A percentile compares a stretch with the other conserved stretches of the same genome.
These are phyloP conservation scores for Colossoma macropomum DNA, from an alignment of 2,113 vertebrate species.

Conservation along the genomic window DNA sequence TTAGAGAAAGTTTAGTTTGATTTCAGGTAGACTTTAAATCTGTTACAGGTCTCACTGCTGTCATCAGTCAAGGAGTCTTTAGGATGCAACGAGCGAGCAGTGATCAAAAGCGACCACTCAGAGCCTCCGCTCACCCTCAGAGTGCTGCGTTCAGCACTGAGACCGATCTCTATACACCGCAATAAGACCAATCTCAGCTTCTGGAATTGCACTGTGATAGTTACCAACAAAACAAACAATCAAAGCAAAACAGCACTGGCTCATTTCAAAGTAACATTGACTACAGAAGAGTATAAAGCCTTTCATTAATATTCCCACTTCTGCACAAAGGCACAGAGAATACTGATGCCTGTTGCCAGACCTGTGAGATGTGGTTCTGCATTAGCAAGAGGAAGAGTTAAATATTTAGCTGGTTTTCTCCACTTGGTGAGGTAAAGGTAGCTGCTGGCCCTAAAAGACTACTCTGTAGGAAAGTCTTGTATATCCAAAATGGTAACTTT, in stretches of 20 bases:
- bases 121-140: not conserved
- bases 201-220: not conserved
- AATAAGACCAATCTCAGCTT: not conserved
- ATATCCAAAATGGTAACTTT: too few relatives aligned
- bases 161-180: too few relatives aligned
- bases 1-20: too few relatives aligned
- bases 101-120: not conserved
- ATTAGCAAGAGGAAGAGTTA: slow-evolving; percentile 31
- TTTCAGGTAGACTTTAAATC: too few relatives aligned
- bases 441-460: not conserved
- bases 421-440: not conserved
- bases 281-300: slow-evolving; percentile 2
- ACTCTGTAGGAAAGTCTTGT: not conserved
- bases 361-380: slow-evolving; percentile 14
- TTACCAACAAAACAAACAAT: not conserved
- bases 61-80: not conserved
- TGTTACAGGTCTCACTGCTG: not conserved
- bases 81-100: not conserved
- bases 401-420: slow-evolving; percentile 33
- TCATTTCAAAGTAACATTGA: not conserved
- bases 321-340: slow-evolving; percentile 8
- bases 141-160: not conserved
- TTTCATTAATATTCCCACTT: slow-evolving; percentile 12
- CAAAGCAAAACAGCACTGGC: not conserved
- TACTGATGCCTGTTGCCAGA: slow-evolving; percentile 24